Conservation (phyloP, 2,797 vertebrate genomes). For the Natrix natrix region DNA sequence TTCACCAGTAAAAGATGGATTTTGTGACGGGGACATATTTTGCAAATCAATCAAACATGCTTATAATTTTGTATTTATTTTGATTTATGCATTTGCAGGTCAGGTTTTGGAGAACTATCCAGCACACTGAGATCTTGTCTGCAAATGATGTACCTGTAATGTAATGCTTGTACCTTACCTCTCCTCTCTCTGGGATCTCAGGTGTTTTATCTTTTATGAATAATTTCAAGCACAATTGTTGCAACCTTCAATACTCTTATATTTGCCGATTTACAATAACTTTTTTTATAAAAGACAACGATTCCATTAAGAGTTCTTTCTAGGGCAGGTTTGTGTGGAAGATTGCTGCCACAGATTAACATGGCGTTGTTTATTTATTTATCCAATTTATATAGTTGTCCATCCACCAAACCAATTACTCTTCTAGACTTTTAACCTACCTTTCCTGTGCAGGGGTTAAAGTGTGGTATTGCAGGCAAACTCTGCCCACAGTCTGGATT, state of each 20-base stretch:
- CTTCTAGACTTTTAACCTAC: not conserved
- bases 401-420: not conserved
- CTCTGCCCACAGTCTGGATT: not conserved
- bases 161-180: not conserved
- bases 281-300: not conserved
- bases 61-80: not conserved
- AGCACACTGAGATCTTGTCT: not conserved
- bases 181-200: not conserved
- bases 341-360: not conserved
- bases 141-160: not conserved
- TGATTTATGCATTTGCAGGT: not conserved
- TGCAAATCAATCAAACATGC: not conserved
- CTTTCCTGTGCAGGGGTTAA: not conserved
- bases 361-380: not conserved
- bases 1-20: not conserved
- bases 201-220: not conserved
- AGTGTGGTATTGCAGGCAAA: not conserved
- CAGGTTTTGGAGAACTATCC: not conserved
- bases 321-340: not conserved
- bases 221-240: not conserved
- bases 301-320: not conserved
- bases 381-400: not conserved
- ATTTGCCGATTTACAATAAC: not conserved
- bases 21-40: not conserved
- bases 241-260: not conserved